Percentiles rank a stretch among this genome's conserved stretches.
phyloP scores from a whole-genome alignment of 2,888 invertebrate genomes.

The Matsumyia berberina region DNA sequence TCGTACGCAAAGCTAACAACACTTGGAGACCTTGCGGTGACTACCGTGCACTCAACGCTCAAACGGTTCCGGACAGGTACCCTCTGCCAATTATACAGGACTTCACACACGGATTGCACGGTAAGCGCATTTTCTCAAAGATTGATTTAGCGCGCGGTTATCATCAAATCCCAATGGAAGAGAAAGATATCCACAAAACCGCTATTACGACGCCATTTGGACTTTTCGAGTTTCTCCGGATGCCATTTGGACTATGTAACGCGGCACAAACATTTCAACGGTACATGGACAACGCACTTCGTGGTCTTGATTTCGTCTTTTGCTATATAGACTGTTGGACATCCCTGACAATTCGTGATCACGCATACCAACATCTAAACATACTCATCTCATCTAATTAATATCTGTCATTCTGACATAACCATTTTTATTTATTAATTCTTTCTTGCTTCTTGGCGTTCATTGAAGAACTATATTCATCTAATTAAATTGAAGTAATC shows the following conservation, averaged over 20 bases:
- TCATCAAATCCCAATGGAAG: constrained; percentile 3
- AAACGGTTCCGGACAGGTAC: background rate
- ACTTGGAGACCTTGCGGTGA: constrained; percentile 19
- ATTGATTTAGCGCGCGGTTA: constrained; percentile 9
- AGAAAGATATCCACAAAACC: background rate
- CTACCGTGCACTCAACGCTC: constrained; percentile 33
- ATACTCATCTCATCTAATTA: too few relatives aligned
- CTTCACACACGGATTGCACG: too few relatives aligned
- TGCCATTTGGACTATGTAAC: constrained; percentile 15
- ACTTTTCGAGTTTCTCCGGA: constrained; percentile 12
- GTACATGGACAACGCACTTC: constrained; percentile 2
- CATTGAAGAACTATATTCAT: too few relatives aligned
- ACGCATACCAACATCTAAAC: too few relatives aligned
- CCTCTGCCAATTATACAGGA: too few relatives aligned
- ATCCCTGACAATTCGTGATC: too few relatives aligned
- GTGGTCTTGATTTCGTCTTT: constrained; percentile 8
- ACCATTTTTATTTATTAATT: too few relatives aligned
- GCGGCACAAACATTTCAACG: constrained; percentile 18
- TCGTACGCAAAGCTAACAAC: constrained; percentile 1
- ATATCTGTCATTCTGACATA: too few relatives aligned
- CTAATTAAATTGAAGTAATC: too few relatives aligned
- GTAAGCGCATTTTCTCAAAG: background rate
- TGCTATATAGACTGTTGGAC: constrained; percentile 14
- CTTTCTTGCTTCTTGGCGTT: too few relatives aligned
- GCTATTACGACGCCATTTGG: constrained; percentile 14